Percentiles rank a stretch among this genome's conserved stretches.
Evolutionary conservation across 1,140 invertebrate genomes (phyloP).

Genomic region (Chironomus tepperi): DNA sequence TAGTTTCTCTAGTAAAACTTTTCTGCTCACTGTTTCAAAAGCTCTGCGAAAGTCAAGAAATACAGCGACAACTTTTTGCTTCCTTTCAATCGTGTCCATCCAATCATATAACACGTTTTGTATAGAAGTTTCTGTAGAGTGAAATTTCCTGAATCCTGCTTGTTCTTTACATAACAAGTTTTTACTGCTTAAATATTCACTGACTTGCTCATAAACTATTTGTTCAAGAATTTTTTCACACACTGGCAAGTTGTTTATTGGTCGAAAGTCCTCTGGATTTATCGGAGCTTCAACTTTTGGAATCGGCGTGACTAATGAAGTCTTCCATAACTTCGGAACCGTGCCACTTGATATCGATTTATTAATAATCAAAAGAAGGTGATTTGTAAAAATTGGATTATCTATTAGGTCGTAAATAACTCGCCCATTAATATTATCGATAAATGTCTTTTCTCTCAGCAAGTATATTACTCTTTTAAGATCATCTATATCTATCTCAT

Average conservation of each 20-base stretch:
- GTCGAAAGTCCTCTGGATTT: too few species aligned
- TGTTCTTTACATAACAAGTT: neutral
- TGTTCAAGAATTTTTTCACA: neutral
- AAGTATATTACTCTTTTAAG: too few species aligned
- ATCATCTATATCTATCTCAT: too few species aligned
- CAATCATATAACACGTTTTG: neutral
- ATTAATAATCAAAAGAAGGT: neutral
- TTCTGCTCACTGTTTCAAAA: slow-evolving; percentile 29
- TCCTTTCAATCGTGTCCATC: slow-evolving; percentile 21
- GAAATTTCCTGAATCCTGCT: neutral
- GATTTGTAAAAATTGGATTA: neutral
- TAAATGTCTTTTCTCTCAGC: too few species aligned
- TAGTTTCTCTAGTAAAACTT: slow-evolving; percentile 26
- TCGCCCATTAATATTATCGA: too few species aligned
- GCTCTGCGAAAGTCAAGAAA: slow-evolving; percentile 28
- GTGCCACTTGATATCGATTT: too few species aligned
- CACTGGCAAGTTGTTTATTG: neutral
- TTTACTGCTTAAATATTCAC: neutral
- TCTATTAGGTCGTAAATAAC: neutral
- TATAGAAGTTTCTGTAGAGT: neutral
- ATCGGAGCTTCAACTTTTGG: too few species aligned
- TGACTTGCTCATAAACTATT: neutral
- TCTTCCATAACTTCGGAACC: too few species aligned
- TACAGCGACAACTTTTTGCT: slow-evolving; percentile 26
- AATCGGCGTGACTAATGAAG: too few species aligned